Conservation (phyloP, 64 coral and sea anemone genomes). For the Anthopleura sola region DNA sequence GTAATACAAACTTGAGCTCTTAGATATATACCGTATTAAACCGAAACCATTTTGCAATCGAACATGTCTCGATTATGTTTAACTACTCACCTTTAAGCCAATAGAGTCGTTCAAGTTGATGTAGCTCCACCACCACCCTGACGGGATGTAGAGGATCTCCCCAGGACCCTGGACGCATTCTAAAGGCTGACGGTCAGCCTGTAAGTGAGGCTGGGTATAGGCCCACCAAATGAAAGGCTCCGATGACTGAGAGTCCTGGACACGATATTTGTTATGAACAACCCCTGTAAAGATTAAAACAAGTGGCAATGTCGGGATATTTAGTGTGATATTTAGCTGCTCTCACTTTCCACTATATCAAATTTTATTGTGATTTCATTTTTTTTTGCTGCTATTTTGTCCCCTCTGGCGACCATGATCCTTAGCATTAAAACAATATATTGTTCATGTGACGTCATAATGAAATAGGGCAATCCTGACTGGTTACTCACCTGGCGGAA, state of each 20-base stretch:
- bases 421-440: too few species aligned
- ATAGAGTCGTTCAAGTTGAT: conserved; percentile 68
- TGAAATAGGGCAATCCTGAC: not conserved
- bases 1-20: too few species aligned
- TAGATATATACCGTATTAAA: too few species aligned
- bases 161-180: conserved; percentile 66
- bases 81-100: conserved; percentile 47
- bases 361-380: too few species aligned
- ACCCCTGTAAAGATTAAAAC: conserved; percentile 35
- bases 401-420: too few species aligned
- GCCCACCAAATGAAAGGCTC: conserved; percentile 79
- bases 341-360: too few species aligned
- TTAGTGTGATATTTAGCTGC: too few species aligned
- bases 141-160: conserved; percentile 79
- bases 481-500: conserved; percentile 20
- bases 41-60: too few species aligned
- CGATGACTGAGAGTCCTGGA: conserved; percentile 57
- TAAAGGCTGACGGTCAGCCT: conserved; percentile 46
- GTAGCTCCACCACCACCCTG: conserved; percentile 87
- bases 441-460: not conserved
- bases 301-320: too few species aligned
- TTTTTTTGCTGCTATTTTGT: too few species aligned
- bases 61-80: too few species aligned
- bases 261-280: conserved; percentile 60
- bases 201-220: conserved; percentile 63